Evolutionary conservation across 2,113 vertebrate genomes (phyloP), one percentile per base, ranked within the genome.

Genomic region (Xerus inauris): DNA sequence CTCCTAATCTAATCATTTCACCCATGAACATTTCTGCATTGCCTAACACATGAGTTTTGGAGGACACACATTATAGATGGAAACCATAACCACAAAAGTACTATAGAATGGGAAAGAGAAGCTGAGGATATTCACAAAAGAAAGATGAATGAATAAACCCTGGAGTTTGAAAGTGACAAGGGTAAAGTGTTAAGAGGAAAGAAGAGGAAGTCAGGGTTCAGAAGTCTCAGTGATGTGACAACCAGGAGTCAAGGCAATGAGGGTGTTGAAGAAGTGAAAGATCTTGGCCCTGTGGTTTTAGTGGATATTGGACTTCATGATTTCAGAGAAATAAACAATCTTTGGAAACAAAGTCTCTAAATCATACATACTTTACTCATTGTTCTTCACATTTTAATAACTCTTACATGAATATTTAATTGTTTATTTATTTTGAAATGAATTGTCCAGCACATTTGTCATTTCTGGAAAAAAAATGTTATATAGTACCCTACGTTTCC

Each of bases 361-460:
- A 47, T 64, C 38, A 54, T 77, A 75, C 64, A 80, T 24, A 65
- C 8, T 19, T 83, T 76, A 64, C 35, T 57, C 6, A 42, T 24
- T 59, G 20, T 42, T 32, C 6, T 73, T 8, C 1, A 24, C 6
- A 42, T 38, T 87, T 57, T 32, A 0, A 1, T 26, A 32, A 40
- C 42, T 35, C 28, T 89, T 9, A 65, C 2, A 0, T 59, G 35
- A 47, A 82, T 38, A 73, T 77, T 89, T 83, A 0, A 51, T 86
- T 84, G 6, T 72, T 94, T 95, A n/a, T 26, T 85, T 79, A 12
- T 51, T 35, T 94, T 95, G 65, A 35, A 92, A 82, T 75, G 26
- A 89, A 67, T 1, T 90, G 2, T 85, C 59, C 54, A 40, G 6
- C 14, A 73, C 12, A 65, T 12, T 73, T 8, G 38, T 16, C 79